A percentile compares a stretch with the other conserved stretches of the same genome.
Conservation (phyloP, 2,113 vertebrate species). For the Eudyptes chrysolophus region DNA sequence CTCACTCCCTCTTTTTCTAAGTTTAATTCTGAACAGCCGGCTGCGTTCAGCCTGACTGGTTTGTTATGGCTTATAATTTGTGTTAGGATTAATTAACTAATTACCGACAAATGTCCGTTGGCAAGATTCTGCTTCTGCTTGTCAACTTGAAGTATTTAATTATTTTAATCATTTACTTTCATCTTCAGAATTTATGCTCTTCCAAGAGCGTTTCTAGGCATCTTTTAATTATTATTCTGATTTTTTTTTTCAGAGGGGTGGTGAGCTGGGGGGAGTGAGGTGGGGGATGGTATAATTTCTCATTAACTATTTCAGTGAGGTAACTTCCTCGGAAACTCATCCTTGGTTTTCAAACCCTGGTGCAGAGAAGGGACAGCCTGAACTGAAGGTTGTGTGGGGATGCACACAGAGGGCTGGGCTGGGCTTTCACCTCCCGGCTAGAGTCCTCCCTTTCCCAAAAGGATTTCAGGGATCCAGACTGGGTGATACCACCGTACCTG, state of each 20-base stretch:
- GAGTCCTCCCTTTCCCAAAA: neutral
- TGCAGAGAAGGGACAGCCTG: neutral
- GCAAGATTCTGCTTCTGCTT: slow-evolving; percentile 96
- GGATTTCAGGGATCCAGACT: neutral
- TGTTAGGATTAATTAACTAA: slow-evolving; percentile 99
- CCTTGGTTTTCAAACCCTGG: neutral
- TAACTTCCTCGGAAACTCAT: neutral
- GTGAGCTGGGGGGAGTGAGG: slow-evolving; percentile 26
- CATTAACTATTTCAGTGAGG: slow-evolving; percentile 64
- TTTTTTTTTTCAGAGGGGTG: slow-evolving; percentile 43
- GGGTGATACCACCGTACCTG: too few species aligned
- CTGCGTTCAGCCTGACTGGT: slow-evolving; percentile 97
- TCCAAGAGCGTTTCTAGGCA: slow-evolving; percentile 96
- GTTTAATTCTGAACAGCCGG: slow-evolving; percentile 84
- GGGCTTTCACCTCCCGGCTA: neutral
- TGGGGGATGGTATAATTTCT: slow-evolving; percentile 44
- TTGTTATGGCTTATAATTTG: slow-evolving; percentile 99
- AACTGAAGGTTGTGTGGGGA: neutral
- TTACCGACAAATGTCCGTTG: slow-evolving; percentile 99
- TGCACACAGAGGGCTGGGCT: neutral
- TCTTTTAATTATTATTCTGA: slow-evolving; percentile 95
- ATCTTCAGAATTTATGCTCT: slow-evolving; percentile 98
- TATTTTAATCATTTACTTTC: slow-evolving; percentile 99
- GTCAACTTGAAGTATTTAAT: slow-evolving; percentile 99
- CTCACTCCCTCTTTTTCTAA: slow-evolving; percentile 57